Conservation (phyloP, 1,140 invertebrate species). For the Megalopta genalis region DNA sequence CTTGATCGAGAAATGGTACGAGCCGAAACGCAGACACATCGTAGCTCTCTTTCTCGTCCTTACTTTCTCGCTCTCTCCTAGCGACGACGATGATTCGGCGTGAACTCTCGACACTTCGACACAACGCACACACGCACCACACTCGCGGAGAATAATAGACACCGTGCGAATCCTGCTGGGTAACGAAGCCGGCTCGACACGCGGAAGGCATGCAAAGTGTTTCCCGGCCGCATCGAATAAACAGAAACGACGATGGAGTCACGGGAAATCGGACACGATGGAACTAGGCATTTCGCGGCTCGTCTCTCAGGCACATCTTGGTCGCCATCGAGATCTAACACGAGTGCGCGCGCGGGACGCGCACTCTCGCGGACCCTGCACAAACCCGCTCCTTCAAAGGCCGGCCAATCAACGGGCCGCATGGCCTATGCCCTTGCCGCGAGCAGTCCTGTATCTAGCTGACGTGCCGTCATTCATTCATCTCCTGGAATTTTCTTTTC, state of each 20-base stretch:
- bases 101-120: slow-evolving; percentile 58
- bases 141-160: slow-evolving; percentile 25
- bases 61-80: slow-evolving; percentile 37
- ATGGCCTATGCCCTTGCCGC: slow-evolving; percentile 51
- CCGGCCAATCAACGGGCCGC: slow-evolving; percentile 55
- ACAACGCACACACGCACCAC: slow-evolving; percentile 50
- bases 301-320: slow-evolving; percentile 52
- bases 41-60: slow-evolving; percentile 43
- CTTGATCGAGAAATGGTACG: slow-evolving; percentile 32
- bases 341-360: slow-evolving; percentile 51
- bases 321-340: slow-evolving; percentile 63
- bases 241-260: not conserved
- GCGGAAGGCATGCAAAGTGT: slow-evolving; percentile 28
- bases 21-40: slow-evolving; percentile 44
- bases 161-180: slow-evolving; percentile 14
- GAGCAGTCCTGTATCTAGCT: slow-evolving; percentile 48
- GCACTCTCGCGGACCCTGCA: slow-evolving; percentile 36
- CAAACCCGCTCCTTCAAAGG: slow-evolving; percentile 32
- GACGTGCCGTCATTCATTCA: slow-evolving; percentile 49
- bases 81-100: slow-evolving; percentile 49
- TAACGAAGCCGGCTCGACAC: slow-evolving; percentile 26
- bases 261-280: slow-evolving; percentile 22
- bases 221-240: slow-evolving; percentile 36
- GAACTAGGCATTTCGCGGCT: slow-evolving; percentile 48
- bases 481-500: slow-evolving; percentile 22